Conservation (phyloP, 1,140 invertebrate species). For the Dendrolimus punctatus region DNA sequence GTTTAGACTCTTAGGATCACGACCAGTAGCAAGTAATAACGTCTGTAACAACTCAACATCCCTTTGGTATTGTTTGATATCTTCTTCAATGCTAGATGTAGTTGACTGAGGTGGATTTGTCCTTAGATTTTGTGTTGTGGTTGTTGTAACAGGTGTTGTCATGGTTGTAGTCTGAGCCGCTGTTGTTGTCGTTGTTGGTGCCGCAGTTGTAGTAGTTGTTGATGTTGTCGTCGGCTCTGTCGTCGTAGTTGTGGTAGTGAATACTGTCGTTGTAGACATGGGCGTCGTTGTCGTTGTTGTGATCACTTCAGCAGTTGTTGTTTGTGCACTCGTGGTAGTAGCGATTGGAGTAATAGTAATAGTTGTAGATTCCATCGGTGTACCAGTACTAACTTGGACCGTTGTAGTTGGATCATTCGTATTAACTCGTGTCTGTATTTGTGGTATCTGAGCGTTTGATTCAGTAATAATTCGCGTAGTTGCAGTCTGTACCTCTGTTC, state of each 20-base stretch:
- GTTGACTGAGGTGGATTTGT: constrained; percentile 7
- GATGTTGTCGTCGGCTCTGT: constrained; percentile 2
- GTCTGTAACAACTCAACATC: constrained; percentile 24
- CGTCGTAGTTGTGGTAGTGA: constrained; percentile 12
- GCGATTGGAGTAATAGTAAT: constrained; percentile 10
- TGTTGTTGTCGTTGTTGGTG: constrained; percentile 22
- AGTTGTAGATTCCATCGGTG: constrained; percentile 19
- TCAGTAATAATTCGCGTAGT: constrained; percentile 26
- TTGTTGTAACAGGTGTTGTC: constrained; percentile 17
- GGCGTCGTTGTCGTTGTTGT: constrained; percentile 7
- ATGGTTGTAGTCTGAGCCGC: constrained; percentile 21
- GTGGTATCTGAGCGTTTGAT: constrained; percentile 33
- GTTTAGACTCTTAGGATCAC: constrained; percentile 25
- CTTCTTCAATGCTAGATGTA: constrained; percentile 16
- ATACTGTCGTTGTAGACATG: constrained; percentile 17
- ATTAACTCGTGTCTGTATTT: constrained; percentile 37
- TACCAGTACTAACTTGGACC: constrained; percentile 18
- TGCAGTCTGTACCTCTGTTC: constrained; percentile 23
- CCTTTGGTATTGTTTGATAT: constrained; percentile 22
- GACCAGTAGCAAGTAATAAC: constrained; percentile 18
- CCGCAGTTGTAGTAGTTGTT: constrained; percentile 12
- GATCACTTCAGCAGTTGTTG: constrained; percentile 1
- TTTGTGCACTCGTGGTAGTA: constrained; percentile 7
- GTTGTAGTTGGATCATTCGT: constrained; percentile 31
- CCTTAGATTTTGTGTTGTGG: constrained; percentile 8